phyloP scores from a whole-genome alignment of 2,113 vertebrate species.

The Tragelaphus imberbis region DNA sequence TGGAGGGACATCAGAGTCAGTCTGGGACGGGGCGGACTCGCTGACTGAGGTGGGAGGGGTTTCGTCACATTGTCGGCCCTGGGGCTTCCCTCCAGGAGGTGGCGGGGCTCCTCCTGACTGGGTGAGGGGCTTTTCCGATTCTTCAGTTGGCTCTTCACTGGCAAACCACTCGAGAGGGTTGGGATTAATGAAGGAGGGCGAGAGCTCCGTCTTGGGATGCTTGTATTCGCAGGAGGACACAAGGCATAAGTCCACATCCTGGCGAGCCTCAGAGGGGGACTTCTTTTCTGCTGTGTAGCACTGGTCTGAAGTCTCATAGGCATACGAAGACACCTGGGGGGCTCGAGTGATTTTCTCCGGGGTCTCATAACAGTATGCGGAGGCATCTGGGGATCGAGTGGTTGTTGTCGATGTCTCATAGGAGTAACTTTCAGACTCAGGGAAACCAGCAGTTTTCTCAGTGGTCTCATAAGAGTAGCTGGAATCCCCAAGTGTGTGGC shows the following conservation, averaged over 20 bases:
- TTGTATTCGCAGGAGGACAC: conserved; percentile 95
- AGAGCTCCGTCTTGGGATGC: conserved; percentile 96
- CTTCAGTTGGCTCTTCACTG: conserved; percentile 84
- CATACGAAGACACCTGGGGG: conserved; percentile 69
- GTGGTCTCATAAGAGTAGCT: conserved; percentile 72
- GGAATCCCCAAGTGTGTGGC: conserved; percentile 69
- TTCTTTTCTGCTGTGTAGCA: conserved; percentile 79
- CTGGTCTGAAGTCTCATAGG: conserved; percentile 74
- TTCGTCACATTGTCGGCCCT: conserved; percentile 91
- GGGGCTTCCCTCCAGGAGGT: conserved; percentile 89
- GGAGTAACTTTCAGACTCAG: conserved; percentile 68
- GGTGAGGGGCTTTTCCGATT: conserved; percentile 86
- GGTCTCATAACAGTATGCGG: conserved; percentile 73
- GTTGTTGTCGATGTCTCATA: conserved; percentile 59
- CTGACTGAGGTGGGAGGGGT: conserved; percentile 95
- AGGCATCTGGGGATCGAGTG: conserved; percentile 60
- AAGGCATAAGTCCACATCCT: conserved; percentile 93
- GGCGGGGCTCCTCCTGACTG: conserved; percentile 87
- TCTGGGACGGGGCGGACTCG: conserved; percentile 93
- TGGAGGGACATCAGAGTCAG: conserved; percentile 93
- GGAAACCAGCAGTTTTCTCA: conserved; percentile 69
- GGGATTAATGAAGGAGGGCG: conserved; percentile 97
- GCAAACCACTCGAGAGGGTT: conserved; percentile 95
- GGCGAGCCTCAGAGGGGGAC: conserved; percentile 81
- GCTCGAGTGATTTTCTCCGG: conserved; percentile 62